These are phyloP conservation scores for Hippocampus kuda DNA, from an alignment of 2,797 vertebrate species.

Conservation along the genomic window DNA sequence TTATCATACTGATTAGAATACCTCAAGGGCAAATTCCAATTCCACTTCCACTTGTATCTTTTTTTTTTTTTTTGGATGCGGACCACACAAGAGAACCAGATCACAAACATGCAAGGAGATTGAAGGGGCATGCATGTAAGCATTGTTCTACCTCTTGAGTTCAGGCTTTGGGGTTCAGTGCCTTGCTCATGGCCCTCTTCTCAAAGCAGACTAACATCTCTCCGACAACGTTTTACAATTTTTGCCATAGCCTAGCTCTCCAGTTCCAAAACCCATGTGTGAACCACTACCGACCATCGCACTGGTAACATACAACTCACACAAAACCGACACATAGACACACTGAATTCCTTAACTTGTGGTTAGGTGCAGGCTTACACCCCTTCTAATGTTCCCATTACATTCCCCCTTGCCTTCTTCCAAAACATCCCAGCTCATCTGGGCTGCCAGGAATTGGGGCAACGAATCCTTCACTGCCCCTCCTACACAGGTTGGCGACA, in stretches of 20 bases:
- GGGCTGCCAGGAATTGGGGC: slow-evolving; percentile 49
- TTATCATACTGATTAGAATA: background rate
- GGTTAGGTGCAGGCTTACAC: slow-evolving; percentile 59
- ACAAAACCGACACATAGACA: background rate
- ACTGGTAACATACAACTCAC: background rate
- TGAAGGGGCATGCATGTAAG: background rate
- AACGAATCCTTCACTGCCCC: slow-evolving; percentile 33
- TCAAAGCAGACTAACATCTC: background rate
- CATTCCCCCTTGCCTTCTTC: slow-evolving; percentile 48
- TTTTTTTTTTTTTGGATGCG: no score
- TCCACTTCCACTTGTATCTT: background rate
- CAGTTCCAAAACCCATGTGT: background rate
- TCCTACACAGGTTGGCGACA: slow-evolving; percentile 37
- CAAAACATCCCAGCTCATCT: slow-evolving; percentile 47
- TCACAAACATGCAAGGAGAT: background rate
- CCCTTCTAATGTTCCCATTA: slow-evolving; percentile 60
- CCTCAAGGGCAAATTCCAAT: background rate
- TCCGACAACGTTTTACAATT: background rate
- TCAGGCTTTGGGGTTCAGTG: background rate
- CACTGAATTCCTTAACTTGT: slow-evolving; percentile 46
- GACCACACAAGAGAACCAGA: no score
- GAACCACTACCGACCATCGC: background rate
- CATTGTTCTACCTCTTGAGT: background rate
- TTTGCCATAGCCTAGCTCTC: background rate
- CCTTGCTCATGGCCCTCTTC: background rate